Evolutionary conservation across 2,113 vertebrate genomes (phyloP), one percentile per base, ranked within the genome.

Genomic region (Rhea pennata): DNA sequence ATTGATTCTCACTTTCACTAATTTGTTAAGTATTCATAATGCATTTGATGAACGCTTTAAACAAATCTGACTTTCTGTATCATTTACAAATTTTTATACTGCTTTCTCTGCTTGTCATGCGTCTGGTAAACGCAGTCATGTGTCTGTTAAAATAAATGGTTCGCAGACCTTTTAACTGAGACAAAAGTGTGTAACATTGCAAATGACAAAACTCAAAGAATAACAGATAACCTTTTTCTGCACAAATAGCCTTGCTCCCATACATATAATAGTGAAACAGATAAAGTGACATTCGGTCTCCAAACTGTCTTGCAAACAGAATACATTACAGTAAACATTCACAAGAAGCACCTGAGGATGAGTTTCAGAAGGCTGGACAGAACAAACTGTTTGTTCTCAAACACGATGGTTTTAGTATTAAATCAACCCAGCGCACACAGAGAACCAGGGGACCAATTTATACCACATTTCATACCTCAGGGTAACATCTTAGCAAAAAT

Each of bases 401-500:
- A 76, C 8, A 36, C 17, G 26, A 22, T 54, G 44, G 20, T 79
- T 40, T 82, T 69, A 85, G 20, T n/a, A 44, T 73, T 75, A 88
- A 56, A 87, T 65, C 42, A 56, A 6, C 53, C 58, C 7, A 29
- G 15, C 39, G 2, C 3, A 5, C 42, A 21, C 1, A 83, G 24
- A 87, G 53, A 70, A 87, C 78, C 31, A 46, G 19, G 17, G 7
- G 8, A 76, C 5, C 9, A 1, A 0, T 67, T 88, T 81, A 13
- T 46, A 95, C 51, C 3, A 54, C 53, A n/a, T 58, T 85, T 80
- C 15, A 29, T 19, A 73, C 13, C 29, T 54, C 31, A 94, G 16
- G 9, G 67, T 87, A 97, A 96, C 33, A 97, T 76, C 71, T 97
- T 78, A 92, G 66, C 3, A 8, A 94, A 88, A 94, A 75, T 21